These are phyloP conservation scores for Lophotis ruficrista DNA, from an alignment of 2,113 vertebrate species.

Conservation along the genomic window DNA sequence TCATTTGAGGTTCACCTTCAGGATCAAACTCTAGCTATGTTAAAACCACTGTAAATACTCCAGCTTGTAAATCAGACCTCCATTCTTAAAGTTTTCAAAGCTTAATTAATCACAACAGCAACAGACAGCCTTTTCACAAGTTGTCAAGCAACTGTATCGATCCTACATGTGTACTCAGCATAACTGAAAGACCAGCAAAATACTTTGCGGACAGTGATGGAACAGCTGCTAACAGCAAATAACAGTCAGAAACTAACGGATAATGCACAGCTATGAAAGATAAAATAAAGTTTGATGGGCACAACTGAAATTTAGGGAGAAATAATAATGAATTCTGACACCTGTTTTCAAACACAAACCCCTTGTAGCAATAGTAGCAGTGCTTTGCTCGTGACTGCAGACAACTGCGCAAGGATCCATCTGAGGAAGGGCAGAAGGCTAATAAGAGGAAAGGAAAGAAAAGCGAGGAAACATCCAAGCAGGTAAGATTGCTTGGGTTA, in stretches of 20 bases:
- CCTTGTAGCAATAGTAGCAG: neutral
- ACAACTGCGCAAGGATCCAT: neutral
- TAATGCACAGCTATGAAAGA: neutral
- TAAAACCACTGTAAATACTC: neutral
- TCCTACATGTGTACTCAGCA: neutral
- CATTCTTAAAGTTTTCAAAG: neutral
- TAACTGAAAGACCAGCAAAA: neutral
- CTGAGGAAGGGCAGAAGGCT: neutral
- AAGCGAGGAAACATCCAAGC: neutral
- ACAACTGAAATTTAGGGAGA: neutral
- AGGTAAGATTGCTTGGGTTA: neutral
- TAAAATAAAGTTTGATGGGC: neutral
- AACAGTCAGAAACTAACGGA: neutral
- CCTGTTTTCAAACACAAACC: neutral
- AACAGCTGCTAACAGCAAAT: neutral
- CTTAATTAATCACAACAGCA: neutral
- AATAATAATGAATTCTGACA: neutral
- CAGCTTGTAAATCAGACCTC: neutral
- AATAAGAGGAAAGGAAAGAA: neutral
- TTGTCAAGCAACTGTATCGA: neutral
- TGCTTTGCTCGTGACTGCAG: neutral
- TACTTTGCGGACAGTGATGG: neutral
- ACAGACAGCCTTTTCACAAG: neutral
- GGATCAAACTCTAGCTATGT: neutral
- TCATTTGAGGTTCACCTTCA: neutral